Evolutionary conservation across 2,888 invertebrate species (phyloP).

Genomic region (Sinhomidia bicolor): DNA sequence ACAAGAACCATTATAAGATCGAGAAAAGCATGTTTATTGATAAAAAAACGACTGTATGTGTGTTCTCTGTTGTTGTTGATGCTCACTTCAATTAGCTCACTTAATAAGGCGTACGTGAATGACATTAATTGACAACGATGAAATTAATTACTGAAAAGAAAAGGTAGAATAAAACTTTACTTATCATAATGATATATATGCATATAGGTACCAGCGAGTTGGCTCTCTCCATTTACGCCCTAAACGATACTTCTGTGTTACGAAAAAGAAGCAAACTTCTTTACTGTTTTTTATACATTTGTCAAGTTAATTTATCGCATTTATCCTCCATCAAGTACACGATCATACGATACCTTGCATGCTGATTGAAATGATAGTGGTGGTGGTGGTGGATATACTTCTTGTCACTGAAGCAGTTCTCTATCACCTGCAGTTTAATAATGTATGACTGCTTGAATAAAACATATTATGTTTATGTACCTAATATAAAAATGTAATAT

Average conservation of each 20-base stretch:
- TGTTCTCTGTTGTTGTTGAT: slow-evolving; percentile 27
- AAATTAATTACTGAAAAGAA: slow-evolving; percentile 51
- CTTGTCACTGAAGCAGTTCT: slow-evolving; percentile 18
- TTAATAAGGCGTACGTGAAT: slow-evolving; percentile 32
- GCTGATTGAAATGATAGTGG: neutral
- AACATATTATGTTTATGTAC: neutral
- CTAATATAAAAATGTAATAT: too few relatives aligned
- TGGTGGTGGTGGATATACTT: neutral
- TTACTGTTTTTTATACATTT: neutral
- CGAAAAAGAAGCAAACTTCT: neutral
- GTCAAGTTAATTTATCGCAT: neutral
- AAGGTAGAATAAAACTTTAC: neutral
- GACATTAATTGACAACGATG: slow-evolving; percentile 62
- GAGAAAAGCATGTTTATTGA: slow-evolving; percentile 22
- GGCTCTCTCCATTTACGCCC: neutral
- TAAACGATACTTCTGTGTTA: neutral
- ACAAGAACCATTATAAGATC: slow-evolving; percentile 12
- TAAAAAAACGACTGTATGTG: slow-evolving; percentile 10
- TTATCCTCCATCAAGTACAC: neutral
- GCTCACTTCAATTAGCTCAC: slow-evolving; percentile 21
- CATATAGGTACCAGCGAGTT: too few relatives aligned
- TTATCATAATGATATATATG: neutral
- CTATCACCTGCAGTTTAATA: neutral
- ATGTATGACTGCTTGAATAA: neutral
- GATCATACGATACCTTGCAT: neutral